A percentile compares a stretch with the other conserved stretches of the same genome.
Evolutionary conservation across 2,888 invertebrate species (phyloP).

Genomic region (Philonicus albiceps): DNA sequence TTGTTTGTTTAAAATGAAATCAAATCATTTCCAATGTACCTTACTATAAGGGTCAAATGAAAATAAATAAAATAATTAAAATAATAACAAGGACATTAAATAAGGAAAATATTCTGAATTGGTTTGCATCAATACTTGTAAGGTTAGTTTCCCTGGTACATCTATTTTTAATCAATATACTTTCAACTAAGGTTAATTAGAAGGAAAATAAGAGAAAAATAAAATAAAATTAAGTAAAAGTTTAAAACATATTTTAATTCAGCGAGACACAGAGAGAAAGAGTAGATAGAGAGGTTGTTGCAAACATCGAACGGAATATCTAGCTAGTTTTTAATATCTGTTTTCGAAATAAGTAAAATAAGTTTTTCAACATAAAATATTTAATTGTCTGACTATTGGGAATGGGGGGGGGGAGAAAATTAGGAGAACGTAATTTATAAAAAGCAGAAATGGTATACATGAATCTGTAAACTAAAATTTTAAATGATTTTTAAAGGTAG

Average conservation of each 20-base stretch:
- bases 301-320: constrained; percentile 22
- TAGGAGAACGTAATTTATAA: not conserved
- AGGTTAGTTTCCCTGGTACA: not conserved
- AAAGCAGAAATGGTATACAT: not conserved
- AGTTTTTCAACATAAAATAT: not conserved
- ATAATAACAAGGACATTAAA: not conserved
- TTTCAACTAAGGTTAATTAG: not conserved
- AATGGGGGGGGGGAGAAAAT: not conserved
- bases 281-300: constrained; percentile 7
- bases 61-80: constrained; percentile 30
- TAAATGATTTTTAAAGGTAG: not conserved
- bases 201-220: not conserved
- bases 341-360: not conserved
- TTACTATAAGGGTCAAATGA: constrained; percentile 51
- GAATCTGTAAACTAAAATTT: not conserved
- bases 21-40: constrained; percentile 52
- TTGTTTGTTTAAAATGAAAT: not conserved
- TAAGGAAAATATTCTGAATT: not conserved
- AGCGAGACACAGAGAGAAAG: constrained; percentile 25
- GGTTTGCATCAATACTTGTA: not conserved
- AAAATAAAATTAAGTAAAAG: not conserved
- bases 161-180: not conserved
- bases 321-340: constrained; percentile 7
- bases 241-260: not conserved
- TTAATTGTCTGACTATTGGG: not conserved